Evolutionary conservation across 2,113 vertebrate species (phyloP).

Genomic region (Ursus arctos): DNA sequence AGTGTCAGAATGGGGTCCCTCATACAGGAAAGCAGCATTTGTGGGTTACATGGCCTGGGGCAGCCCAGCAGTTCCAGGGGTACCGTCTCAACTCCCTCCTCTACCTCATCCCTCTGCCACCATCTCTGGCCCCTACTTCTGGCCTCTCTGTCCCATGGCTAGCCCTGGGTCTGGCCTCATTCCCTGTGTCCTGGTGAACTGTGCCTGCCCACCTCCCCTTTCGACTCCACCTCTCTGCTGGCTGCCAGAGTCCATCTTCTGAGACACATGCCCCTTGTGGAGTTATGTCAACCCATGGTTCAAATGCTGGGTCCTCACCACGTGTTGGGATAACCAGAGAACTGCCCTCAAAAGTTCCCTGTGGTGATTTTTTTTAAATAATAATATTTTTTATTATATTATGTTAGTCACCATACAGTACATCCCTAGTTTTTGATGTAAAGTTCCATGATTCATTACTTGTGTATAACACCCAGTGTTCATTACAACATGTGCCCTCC

Average conservation of each 20-base stretch:
- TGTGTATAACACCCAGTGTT: too few species aligned
- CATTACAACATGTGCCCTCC: too few species aligned
- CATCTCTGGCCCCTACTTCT: neutral
- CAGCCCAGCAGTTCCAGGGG: neutral
- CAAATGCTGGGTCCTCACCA: neutral
- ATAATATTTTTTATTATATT: too few species aligned
- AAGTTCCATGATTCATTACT: too few species aligned
- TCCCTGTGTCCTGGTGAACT: accelerated
- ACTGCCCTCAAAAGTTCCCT: neutral
- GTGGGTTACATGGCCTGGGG: accelerated
- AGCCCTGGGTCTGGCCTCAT: neutral
- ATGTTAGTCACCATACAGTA: too few species aligned
- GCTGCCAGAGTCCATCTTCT: neutral
- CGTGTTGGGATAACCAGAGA: neutral
- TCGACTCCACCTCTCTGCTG: neutral
- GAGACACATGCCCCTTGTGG: neutral
- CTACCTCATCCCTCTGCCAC: neutral
- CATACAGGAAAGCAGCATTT: neutral
- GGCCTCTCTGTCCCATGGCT: accelerated
- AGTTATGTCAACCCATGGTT: neutral
- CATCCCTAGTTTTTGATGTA: too few species aligned
- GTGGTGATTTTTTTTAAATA: too few species aligned
- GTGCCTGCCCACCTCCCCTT: neutral
- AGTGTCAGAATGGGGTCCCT: neutral
- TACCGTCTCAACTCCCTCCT: too few species aligned